Evolutionary conservation across 2,888 invertebrate genomes (phyloP).

Genomic region (Hypomecis atomaria): DNA sequence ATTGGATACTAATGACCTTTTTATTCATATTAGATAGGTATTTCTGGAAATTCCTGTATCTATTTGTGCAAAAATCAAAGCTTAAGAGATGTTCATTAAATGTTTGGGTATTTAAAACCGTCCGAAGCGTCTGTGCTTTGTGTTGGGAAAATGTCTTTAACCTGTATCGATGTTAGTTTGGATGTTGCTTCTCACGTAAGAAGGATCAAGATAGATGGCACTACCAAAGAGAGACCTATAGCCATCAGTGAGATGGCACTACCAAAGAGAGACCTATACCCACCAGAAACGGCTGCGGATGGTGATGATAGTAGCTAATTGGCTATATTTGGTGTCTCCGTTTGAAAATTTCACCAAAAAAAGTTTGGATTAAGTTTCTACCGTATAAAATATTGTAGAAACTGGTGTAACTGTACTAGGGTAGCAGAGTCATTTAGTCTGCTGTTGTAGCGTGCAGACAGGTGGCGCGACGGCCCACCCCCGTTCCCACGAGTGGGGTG

Average conservation of each 20-base stretch:
- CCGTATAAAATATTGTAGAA: neutral
- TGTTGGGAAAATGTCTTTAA: too few species aligned
- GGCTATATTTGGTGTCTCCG: neutral
- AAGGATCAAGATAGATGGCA: too few species aligned
- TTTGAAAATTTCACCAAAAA: neutral
- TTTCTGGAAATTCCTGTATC: neutral
- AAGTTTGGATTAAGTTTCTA: too few species aligned
- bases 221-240: too few species aligned
- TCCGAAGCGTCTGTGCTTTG: too few species aligned
- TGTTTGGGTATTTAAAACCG: too few species aligned
- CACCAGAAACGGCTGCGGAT: too few species aligned
- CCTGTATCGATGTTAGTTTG: too few species aligned
- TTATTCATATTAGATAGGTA: neutral
- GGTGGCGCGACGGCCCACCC: slow-evolving; percentile 17
- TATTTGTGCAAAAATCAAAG: neutral
- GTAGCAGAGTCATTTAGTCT: slow-evolving; percentile 4
- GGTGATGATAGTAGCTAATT: neutral
- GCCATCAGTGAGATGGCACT: too few species aligned
- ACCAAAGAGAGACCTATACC: too few species aligned
- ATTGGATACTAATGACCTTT: neutral
- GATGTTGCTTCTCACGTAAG: too few species aligned
- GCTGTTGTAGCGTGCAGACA: slow-evolving; percentile 20
- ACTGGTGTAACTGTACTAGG: neutral
- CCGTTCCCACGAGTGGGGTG: slow-evolving; percentile 12
- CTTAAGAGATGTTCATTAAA: too few species aligned